Percentiles rank a stretch among this genome's conserved stretches.
These are phyloP conservation scores for Brassicogethes aeneus DNA, from an alignment of 2,888 invertebrate genomes.

Conservation along the genomic window DNA sequence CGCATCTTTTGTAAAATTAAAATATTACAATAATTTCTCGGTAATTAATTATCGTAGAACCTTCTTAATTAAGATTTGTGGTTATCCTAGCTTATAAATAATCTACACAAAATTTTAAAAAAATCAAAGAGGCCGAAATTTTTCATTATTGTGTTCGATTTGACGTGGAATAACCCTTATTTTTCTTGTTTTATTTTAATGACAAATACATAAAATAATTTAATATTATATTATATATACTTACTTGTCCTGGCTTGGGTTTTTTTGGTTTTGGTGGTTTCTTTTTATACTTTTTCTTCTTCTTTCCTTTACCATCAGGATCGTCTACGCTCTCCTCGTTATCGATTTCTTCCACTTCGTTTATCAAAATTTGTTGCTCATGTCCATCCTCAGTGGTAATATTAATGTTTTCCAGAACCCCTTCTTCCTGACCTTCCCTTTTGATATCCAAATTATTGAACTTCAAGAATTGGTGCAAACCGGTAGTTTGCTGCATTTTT, in stretches of 20 bases:
- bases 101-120: too few species aligned
- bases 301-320: conserved; percentile 45
- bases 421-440: conserved; percentile 43
- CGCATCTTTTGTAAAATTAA: too few species aligned
- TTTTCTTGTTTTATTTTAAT: too few species aligned
- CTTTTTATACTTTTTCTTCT: conserved; percentile 75
- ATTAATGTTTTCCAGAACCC: conserved; percentile 42
- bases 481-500: conserved; percentile 40
- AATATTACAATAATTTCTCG: too few species aligned
- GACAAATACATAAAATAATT: too few species aligned
- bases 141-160: too few species aligned
- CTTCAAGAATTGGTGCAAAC: conserved; percentile 54
- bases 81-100: too few species aligned
- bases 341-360: conserved; percentile 36
- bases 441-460: conserved; percentile 49
- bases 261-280: conserved; percentile 68
- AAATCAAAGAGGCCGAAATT: too few species aligned
- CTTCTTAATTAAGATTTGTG: too few species aligned
- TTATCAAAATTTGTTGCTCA: conserved; percentile 32
- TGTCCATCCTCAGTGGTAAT: conserved; percentile 36
- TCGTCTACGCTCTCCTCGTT: conserved; percentile 34
- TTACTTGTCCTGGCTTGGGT: conserved; percentile 63
- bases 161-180: too few species aligned
- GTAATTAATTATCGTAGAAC: too few species aligned
- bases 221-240: too few species aligned